Evolutionary conservation across 2,113 vertebrate genomes (phyloP).

Genomic region (Toxostoma redivivum): DNA sequence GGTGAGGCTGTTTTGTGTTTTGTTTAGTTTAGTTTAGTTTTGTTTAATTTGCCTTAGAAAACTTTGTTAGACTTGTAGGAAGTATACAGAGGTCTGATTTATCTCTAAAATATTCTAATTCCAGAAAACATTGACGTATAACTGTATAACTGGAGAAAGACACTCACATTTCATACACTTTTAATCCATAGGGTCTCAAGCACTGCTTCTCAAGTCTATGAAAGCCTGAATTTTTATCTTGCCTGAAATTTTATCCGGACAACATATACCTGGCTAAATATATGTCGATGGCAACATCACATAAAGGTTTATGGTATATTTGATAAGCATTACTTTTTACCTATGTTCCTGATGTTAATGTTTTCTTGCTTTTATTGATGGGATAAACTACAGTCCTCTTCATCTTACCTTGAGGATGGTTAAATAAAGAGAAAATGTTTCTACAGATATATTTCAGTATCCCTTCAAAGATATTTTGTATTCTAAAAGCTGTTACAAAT

Average conservation of each 20-base stretch:
- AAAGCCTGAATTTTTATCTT: neutral
- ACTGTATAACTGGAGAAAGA: neutral
- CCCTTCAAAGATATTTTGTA: neutral
- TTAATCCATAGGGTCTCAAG: neutral
- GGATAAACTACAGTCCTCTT: neutral
- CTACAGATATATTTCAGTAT: neutral
- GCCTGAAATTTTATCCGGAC: neutral
- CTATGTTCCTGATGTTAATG: neutral
- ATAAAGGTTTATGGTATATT: neutral
- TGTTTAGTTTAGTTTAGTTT: too few species aligned
- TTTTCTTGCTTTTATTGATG: neutral
- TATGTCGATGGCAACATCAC: neutral
- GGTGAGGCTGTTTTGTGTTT: neutral
- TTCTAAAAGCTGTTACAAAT: neutral
- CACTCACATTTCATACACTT: neutral
- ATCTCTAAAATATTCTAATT: neutral
- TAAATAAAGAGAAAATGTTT: neutral
- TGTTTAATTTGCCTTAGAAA: neutral
- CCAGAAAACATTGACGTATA: neutral
- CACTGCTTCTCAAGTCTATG: neutral
- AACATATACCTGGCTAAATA: neutral
- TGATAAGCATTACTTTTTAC: neutral
- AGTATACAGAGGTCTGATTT: neutral
- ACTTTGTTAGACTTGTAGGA: neutral
- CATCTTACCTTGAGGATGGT: neutral